Evolutionary conservation across 2,113 vertebrate species (phyloP).

Genomic region (Aviceda subcristata): DNA sequence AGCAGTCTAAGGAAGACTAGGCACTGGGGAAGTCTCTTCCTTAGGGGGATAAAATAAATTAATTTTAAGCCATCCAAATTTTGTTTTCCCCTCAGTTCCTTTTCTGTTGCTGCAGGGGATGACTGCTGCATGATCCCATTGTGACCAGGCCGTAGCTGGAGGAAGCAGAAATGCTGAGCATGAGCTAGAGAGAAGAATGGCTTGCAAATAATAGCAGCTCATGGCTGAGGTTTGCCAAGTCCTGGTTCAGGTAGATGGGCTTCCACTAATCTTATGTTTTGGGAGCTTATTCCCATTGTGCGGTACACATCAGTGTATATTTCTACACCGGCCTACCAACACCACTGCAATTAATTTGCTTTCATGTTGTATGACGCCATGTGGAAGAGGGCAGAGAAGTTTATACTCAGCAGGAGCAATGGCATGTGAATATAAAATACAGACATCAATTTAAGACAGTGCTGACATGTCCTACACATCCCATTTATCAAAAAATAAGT

Average conservation of each 20-base stretch:
- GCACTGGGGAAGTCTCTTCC: not conserved
- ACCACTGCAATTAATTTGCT: not conserved
- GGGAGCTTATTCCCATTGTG: not conserved
- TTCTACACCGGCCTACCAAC: not conserved
- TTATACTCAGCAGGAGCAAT: not conserved
- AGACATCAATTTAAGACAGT: not conserved
- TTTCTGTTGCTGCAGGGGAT: not conserved
- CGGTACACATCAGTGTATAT: not conserved
- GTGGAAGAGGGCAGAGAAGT: not conserved
- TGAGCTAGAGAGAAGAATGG: not conserved
- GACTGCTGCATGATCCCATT: not conserved
- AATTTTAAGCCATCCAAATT: not conserved
- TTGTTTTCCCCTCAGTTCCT: not conserved
- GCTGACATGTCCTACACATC: not conserved
- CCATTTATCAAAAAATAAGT: not conserved
- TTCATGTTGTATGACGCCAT: not conserved
- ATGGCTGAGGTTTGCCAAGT: not conserved
- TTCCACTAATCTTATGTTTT: not conserved
- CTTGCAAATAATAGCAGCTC: not conserved
- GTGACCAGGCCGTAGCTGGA: not conserved
- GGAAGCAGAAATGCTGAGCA: not conserved
- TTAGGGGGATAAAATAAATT: constrained; percentile 1
- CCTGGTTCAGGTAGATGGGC: not conserved
- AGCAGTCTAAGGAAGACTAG: not conserved
- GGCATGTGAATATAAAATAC: not conserved